Base-by-base conservation (phyloP, 2,888 invertebrate species). In the Serrognathus titanus region DNA sequence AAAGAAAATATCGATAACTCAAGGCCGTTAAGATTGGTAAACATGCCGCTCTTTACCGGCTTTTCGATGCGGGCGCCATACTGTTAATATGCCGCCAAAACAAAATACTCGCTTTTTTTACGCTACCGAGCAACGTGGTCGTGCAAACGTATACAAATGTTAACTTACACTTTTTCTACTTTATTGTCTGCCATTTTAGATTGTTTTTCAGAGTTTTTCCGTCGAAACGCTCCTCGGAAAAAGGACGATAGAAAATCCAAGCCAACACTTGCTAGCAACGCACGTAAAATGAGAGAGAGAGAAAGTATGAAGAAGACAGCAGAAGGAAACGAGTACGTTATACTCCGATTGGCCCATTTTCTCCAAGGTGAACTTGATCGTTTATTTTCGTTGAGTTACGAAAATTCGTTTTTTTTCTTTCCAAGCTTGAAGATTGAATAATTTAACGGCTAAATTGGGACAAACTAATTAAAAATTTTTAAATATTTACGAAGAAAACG, bases 131-230 rank as follows among this genome's bases (percentile, higher is more conserved):
- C 53, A 61, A 62, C 67, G 65, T 62, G 9, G 36, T 40, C 54
- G 20, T 11, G 38, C 39, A 55, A 43, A 43, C 54, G 38, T 45
- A 53, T 46, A 16, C 11, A 52, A 47, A 40, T 39, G 12, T 72
- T 31, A 31, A 85, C 86, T 86, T 82, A 86, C 87, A 83, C 84
- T 75, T 82, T 82, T 75, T 85, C 83, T 63, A 82, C 80, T 62
- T 71, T 77, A 62, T 77, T 78, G 78, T 86, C 86, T 78, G 86
- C 85, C 87, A 87, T 87, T 79, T 69, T 82, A 76, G 69, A 65
- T 39, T 47, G 45, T 41, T 53, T 66, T 66, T 65, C 67, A 58
- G 59, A 60, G 45, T 59, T 59, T 67, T 61, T 59, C 51, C 40
- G 54, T 41, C 45, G 43, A 31, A 47, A 54, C 41, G 56, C 24